Base-by-base conservation (phyloP, 1,140 invertebrate genomes). In the Pectinophora gossypiella region DNA sequence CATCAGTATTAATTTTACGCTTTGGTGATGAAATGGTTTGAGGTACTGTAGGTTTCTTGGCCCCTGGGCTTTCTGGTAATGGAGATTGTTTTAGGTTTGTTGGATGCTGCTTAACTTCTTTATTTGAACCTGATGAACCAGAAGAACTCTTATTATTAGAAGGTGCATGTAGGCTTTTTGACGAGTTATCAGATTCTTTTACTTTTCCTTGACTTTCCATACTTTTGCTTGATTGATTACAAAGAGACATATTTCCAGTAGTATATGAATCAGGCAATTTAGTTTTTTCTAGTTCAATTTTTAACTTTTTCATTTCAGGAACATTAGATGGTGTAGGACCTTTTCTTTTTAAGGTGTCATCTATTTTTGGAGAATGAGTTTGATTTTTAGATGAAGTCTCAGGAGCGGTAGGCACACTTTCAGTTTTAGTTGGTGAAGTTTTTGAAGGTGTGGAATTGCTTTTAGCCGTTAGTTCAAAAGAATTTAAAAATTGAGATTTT, bases 401-500 rank as follows among this genome's bases (percentile, higher is more conserved):
- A 42, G 44, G 61, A 43, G 59, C 23, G 32, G 40, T 21, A 36
- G 47, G 50, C 19, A 21, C 20, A 48, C 62, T 61, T 27, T 66
- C 61, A 61, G 21, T 46, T 56, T 53, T 68, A 44, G 48, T 23
- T 36, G 73, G 71, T 46, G 76, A 71, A 40, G 68, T 50, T 64
- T 83, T 84, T 38, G 57, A 27, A 21, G 59, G 48, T 13, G 56
- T 32, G 46, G 68, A 48, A 51, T 64, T 81, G 62, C 62, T 87
- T 67, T 87, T 89, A 19, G 90, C 85, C 27, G 87, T 90, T 22
- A 91, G 64, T 65, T 90, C 86, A 75, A 91, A 88, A 16, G 89
- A 90, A 68, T 89, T 90, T 23, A 91, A 72, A 76, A 90, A 91
- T 51, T 89, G 86, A 42, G 85, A 89, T 58, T 91, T 91, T 76